Percentiles rank a stretch among this genome's conserved stretches.
phyloP scores from a whole-genome alignment of 2,888 invertebrate species.

The Carcina quercana region DNA sequence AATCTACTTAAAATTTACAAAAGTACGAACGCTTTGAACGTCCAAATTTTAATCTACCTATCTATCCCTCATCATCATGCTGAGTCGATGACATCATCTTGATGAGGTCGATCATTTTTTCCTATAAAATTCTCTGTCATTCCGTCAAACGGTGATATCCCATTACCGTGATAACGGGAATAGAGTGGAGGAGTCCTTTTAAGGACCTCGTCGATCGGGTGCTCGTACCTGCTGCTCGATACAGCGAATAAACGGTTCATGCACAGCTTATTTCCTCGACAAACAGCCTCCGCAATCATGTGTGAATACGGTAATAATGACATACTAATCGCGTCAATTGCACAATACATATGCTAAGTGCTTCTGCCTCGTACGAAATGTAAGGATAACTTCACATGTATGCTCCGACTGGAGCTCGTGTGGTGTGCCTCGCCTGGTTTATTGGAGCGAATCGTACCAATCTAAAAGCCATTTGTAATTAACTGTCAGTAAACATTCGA shows the following conservation, averaged over 20 bases:
- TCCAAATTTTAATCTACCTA: neutral
- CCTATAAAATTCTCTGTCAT: no score
- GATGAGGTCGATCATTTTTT: no score
- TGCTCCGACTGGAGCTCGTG: conserved; percentile 19
- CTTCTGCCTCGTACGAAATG: conserved; percentile 22
- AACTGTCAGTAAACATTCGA: no score
- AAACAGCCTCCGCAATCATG: conserved; percentile 13
- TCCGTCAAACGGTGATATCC: conserved; percentile 44
- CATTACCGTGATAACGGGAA: conserved; percentile 52
- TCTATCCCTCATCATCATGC: neutral
- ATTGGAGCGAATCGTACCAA: conserved; percentile 52
- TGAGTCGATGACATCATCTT: neutral
- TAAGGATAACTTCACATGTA: conserved; percentile 30
- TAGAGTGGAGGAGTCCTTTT: conserved; percentile 55
- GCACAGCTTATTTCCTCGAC: conserved; percentile 24
- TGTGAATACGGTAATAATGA: conserved; percentile 23
- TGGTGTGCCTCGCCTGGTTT: conserved; percentile 29
- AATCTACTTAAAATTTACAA: no score
- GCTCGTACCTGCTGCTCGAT: conserved; percentile 28
- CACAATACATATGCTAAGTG: conserved; percentile 17
- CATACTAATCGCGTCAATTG: conserved; percentile 14
- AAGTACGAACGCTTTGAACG: no score
- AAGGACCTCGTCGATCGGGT: conserved; percentile 33
- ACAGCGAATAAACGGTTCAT: conserved; percentile 34
- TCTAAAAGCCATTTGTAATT: conserved; percentile 52